Evolutionary conservation across 1,140 invertebrate species (phyloP), one percentile per base, ranked within the genome.

Genomic region (Brachionus calyciflorus): DNA sequence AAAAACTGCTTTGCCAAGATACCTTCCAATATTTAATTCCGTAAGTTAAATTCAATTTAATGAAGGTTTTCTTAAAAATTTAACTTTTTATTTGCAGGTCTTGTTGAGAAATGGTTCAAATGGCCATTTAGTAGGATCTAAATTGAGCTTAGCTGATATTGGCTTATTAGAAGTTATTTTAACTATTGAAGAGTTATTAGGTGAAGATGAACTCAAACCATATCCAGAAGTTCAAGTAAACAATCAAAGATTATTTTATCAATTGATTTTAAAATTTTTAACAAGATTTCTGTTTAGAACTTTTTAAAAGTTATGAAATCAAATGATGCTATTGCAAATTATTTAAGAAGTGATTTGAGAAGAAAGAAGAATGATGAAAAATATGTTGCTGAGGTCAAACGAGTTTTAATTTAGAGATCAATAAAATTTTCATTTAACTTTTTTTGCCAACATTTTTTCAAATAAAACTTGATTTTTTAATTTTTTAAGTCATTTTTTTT

Each of bases 171-270:
- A 76, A 48, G 51, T 57, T 33, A 14, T 76, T 10, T n/a, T 76
- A 28, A 76, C 30, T 3, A 60, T 76, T 12, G 53, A 55, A 76
- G 73, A 76, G 7, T 37, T 73, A n/a, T 26, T 73, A 3, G 46
- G 69, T 19, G 69, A 73, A 19, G 69, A 73, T 7, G 17, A 53
- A 17, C 69, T 73, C 3, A 55, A 49, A n/a, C 46, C 46, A 3
- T 73, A 51, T 51, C 69, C 69, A 73, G 46, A 73, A 73, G 17
- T 73, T 73, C 28, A 73, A 51, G 69, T 73, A 51, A 51, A 12
- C 9, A 41, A 10, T 7, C 14, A 46, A 19, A 19, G 12, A 12
- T 6, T 10, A 57, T 2, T 17, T 1, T 1, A 60, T 33, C 10
- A 21, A 26, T 21, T 30, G 7, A 33, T 14, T 51, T 46, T 28